Conservation (phyloP, 2,797 vertebrate species). For the Cryptoblepharus egeriae region DNA sequence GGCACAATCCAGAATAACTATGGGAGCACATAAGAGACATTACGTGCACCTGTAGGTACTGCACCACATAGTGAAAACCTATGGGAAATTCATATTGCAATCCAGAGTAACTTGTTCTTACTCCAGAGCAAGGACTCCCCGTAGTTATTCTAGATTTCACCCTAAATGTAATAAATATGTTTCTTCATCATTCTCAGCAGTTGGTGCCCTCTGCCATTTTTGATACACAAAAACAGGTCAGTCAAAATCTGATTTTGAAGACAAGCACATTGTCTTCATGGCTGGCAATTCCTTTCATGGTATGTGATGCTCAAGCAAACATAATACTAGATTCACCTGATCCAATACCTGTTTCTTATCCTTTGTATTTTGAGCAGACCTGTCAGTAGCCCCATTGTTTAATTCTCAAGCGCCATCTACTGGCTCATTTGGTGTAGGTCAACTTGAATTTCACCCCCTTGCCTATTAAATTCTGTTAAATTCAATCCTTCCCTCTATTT, state of each 20-base stretch:
- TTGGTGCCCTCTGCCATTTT: accelerated
- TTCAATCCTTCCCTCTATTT: not conserved
- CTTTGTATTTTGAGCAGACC: not conserved
- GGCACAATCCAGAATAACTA: no score
- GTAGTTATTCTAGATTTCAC: no score
- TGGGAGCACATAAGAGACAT: no score
- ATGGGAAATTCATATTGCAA: no score
- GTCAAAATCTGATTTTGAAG: not conserved
- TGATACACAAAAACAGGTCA: not conserved
- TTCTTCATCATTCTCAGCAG: not conserved
- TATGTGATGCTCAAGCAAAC: not conserved
- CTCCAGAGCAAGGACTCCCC: no score
- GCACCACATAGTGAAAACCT: no score
- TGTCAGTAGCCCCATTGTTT: not conserved
- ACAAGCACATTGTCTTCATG: not conserved
- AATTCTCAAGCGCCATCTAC: not conserved
- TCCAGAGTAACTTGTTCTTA: no score
- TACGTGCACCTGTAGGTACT: no score
- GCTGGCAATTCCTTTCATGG: not conserved
- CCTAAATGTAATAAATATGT: not conserved
- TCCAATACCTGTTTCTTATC: not conserved
- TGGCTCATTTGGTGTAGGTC: not conserved
- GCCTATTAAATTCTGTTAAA: not conserved
- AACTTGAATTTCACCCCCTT: not conserved
- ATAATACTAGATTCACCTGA: not conserved